Evolutionary conservation across 2,797 vertebrate genomes (phyloP).

Genomic region (Amphiprion clarkii): DNA sequence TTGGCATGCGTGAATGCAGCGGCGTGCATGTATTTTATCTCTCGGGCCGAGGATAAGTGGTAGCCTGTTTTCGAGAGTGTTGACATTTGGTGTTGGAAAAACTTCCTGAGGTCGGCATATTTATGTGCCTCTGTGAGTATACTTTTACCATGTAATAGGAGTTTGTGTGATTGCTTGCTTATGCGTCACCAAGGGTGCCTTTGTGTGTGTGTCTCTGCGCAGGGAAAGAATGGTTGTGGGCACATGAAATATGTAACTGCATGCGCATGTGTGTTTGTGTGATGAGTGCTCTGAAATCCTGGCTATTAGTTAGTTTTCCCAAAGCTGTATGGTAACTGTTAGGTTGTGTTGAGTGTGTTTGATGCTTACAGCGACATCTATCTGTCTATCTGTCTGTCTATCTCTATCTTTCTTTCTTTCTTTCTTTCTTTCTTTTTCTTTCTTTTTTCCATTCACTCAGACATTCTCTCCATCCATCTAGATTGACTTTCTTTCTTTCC

Average conservation of each 20-base stretch:
- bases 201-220: conserved; percentile 49
- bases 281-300: conserved; percentile 54
- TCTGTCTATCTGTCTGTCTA: too few relatives aligned
- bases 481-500: background rate
- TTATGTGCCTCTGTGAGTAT: conserved; percentile 80
- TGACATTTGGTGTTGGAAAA: conserved; percentile 75
- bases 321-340: conserved; percentile 44
- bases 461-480: too few relatives aligned
- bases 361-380: too few relatives aligned
- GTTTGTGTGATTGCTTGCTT: conserved; percentile 76
- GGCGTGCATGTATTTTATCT: conserved; percentile 62
- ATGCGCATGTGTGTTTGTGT: conserved; percentile 35
- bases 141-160: conserved; percentile 79
- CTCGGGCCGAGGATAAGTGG: conserved; percentile 58
- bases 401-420: too few relatives aligned
- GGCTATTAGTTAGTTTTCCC: conserved; percentile 51
- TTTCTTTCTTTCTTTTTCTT: background rate
- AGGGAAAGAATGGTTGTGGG: conserved; percentile 67
- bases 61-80: conserved; percentile 63
- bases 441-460: too few relatives aligned
- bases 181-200: conserved; percentile 60
- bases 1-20: conserved; percentile 44
- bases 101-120: conserved; percentile 78
- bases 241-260: conserved; percentile 67
- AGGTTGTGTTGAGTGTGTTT: background rate